Conservation (phyloP, 2,888 invertebrate species). For the Xylophagus ater region DNA sequence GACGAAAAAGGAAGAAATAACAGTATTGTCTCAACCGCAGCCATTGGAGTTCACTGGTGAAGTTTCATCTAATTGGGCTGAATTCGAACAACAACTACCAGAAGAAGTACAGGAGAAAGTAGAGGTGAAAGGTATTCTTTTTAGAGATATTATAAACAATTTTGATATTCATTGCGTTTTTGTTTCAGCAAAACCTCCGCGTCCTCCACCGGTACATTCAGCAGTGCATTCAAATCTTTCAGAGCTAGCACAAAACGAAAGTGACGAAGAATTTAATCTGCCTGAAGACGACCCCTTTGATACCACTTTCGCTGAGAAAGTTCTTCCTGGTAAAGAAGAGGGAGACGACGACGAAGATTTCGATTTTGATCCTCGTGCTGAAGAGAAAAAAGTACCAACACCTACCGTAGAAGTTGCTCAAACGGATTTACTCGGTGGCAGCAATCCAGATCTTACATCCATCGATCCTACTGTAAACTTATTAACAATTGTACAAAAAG, state of each 20-base stretch:
- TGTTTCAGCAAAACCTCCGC: constrained; percentile 33
- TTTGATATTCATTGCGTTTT: background rate
- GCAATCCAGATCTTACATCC: constrained; percentile 19
- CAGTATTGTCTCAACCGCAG: constrained; percentile 36
- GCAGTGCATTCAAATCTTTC: constrained; percentile 25
- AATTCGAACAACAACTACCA: constrained; percentile 48
- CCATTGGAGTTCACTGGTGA: constrained; percentile 41
- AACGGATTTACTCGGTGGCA: constrained; percentile 45
- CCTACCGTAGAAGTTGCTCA: constrained; percentile 38
- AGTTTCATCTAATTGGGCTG: constrained; percentile 50
- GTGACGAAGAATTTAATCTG: constrained; percentile 45
- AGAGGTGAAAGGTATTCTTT: constrained; percentile 37
- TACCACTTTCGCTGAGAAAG: constrained; percentile 68
- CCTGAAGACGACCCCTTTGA: constrained; percentile 66
- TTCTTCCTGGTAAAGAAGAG: constrained; percentile 49
- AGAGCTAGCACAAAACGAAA: constrained; percentile 29
- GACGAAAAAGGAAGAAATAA: constrained; percentile 44
- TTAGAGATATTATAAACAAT: background rate
- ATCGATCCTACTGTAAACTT: constrained; percentile 36
- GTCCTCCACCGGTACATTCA: constrained; percentile 37
- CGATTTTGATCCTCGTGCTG: constrained; percentile 55
- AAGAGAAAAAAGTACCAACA: constrained; percentile 38
- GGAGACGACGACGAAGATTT: constrained; percentile 40
- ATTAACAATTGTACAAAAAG: constrained; percentile 43
- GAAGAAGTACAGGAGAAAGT: constrained; percentile 40